phyloP scores from a whole-genome alignment of 1,140 invertebrate genomes.

The Nasonia vitripennis region DNA sequence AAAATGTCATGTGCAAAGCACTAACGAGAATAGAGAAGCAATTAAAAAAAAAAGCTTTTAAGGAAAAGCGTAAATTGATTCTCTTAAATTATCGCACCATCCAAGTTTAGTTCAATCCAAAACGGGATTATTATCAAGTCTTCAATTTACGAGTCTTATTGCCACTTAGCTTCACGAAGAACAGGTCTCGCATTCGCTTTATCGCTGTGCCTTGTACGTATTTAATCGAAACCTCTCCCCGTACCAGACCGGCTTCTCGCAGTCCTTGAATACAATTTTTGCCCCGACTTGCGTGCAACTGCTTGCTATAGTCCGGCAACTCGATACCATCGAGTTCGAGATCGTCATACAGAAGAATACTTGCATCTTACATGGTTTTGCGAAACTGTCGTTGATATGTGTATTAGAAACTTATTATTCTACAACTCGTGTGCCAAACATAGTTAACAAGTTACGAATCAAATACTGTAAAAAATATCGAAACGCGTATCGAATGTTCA shows the following conservation, averaged over 20 bases:
- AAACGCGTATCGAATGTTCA: too few relatives aligned
- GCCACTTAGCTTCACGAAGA: background rate
- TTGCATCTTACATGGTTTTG: too few relatives aligned
- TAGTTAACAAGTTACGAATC: too few relatives aligned
- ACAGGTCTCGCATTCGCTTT: background rate
- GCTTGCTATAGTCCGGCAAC: background rate
- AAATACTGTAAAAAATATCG: too few relatives aligned
- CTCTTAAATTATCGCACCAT: background rate
- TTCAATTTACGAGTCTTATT: background rate
- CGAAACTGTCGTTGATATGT: too few relatives aligned
- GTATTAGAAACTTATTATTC: too few relatives aligned
- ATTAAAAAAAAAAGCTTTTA: background rate
- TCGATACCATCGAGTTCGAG: background rate
- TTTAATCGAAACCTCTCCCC: background rate
- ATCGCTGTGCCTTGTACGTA: background rate
- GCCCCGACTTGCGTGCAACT: background rate
- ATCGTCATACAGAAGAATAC: background rate
- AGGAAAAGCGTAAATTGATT: background rate
- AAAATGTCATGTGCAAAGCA: background rate
- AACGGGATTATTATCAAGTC: background rate
- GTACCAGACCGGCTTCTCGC: background rate
- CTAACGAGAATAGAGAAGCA: background rate
- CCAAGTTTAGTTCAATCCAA: background rate
- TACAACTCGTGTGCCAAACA: too few relatives aligned
- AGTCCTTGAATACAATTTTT: conserved; percentile 18